Evolutionary conservation across 2,797 vertebrate species (phyloP).

Genomic region (Urosaurus nigricauda): DNA sequence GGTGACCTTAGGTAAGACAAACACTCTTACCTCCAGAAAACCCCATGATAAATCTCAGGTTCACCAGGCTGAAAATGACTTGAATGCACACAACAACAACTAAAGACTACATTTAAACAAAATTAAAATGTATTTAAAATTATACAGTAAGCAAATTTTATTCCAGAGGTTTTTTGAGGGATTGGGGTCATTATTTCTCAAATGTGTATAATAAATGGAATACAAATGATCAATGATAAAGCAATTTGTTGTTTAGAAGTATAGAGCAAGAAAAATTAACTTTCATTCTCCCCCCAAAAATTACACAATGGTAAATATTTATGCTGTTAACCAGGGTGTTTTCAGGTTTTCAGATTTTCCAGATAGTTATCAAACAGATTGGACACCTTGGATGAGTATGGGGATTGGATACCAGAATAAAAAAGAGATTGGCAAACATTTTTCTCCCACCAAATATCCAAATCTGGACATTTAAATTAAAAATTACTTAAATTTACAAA

Average conservation of each 20-base stretch:
- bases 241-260: neutral
- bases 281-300: neutral
- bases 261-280: neutral
- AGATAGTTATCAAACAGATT: neutral
- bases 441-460: neutral
- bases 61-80: neutral
- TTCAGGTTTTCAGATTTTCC: neutral
- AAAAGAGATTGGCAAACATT: neutral
- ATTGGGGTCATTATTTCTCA: neutral
- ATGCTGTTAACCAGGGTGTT: no score
- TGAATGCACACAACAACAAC: neutral
- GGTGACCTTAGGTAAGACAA: neutral
- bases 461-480: neutral
- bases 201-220: neutral
- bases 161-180: neutral
- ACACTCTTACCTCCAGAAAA: neutral
- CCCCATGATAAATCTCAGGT: no score
- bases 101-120: neutral
- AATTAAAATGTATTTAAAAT: neutral
- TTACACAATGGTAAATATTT: neutral
- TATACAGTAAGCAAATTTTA: neutral
- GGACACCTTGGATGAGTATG: no score
- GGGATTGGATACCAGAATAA: neutral
- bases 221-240: neutral
- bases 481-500: slow-evolving; percentile 12